phyloP scores from a whole-genome alignment of 2,797 vertebrate species.

The Hybognathus amarus region DNA sequence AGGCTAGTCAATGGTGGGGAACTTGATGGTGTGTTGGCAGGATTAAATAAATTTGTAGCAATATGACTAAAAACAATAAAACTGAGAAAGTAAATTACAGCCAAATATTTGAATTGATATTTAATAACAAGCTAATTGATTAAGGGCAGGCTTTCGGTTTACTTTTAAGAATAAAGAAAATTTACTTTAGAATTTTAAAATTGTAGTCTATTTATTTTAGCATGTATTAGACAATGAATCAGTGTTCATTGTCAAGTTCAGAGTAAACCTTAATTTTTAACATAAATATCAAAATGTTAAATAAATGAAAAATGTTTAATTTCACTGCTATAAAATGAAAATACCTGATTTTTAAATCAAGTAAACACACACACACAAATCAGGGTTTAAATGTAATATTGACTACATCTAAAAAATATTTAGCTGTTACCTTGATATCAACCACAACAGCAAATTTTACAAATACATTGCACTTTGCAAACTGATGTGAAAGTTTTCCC shows the following conservation, averaged over 20 bases:
- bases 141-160: not conserved
- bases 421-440: not conserved
- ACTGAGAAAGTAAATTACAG: not conserved
- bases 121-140: not conserved
- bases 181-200: not conserved
- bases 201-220: not conserved
- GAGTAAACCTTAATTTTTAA: not conserved
- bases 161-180: not conserved
- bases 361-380: no score
- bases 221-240: not conserved
- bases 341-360: not conserved
- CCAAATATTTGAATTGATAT: not conserved
- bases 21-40: not conserved
- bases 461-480: not conserved
- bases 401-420: not conserved
- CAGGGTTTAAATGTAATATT: not conserved
- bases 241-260: not conserved
- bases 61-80: not conserved
- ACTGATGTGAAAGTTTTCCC: constrained; percentile 3
- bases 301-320: not conserved
- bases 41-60: not conserved
- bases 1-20: not conserved
- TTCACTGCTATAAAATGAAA: not conserved
- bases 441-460: not conserved
- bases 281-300: not conserved